Base-by-base conservation (phyloP, 2,888 invertebrate genomes). In the Leptopterna dolabrata region DNA sequence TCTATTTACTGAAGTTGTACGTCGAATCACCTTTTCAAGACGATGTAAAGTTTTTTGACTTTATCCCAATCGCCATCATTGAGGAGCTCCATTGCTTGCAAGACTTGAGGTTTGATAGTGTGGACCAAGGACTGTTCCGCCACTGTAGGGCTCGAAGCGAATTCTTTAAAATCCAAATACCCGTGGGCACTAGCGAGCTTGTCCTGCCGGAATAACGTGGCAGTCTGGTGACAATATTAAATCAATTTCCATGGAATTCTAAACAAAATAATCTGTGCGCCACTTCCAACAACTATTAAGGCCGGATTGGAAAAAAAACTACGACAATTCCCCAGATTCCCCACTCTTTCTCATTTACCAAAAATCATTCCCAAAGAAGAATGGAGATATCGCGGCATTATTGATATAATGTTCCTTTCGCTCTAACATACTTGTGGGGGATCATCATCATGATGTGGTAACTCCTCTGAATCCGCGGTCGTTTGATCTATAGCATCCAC, bases 1-100 rank as follows among this genome's bases (percentile, higher is more conserved):
- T n/a, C n/a, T n/a, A n/a, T n/a, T n/a, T n/a, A n/a, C n/a, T n/a
- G n/a, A n/a, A n/a, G n/a, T n/a, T n/a, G n/a, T 55, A 55, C 4
- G 4, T 55, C 55, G 19, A 55, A 4, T 82, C 55, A 83, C 85
- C 85, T 87, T 82, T 87, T 87, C n/a, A 82, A 73, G 6, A 82
- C 47, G 2, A 16, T 43, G 51, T 87, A 83, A 0, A 87, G 73
- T 19, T 24, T 19, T 36, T 55, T 81, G n/a, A 87, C 55, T 71
- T 71, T 24, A 11, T 82, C 51, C 87, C 81, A 87, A 13, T 87
- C 87, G 19, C 27, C n/a, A 29, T 81, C 83, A 3, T 16, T 41
- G 36, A 83, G 36, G 24, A 70, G 29, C 41, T 63, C 83, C 70
- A 83, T 83, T 14, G 55, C 55, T 2, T 55, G 19, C 13, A 47